Base-by-base conservation (phyloP, 1,140 invertebrate genomes). In the Drosophila malerkotliana region DNA sequence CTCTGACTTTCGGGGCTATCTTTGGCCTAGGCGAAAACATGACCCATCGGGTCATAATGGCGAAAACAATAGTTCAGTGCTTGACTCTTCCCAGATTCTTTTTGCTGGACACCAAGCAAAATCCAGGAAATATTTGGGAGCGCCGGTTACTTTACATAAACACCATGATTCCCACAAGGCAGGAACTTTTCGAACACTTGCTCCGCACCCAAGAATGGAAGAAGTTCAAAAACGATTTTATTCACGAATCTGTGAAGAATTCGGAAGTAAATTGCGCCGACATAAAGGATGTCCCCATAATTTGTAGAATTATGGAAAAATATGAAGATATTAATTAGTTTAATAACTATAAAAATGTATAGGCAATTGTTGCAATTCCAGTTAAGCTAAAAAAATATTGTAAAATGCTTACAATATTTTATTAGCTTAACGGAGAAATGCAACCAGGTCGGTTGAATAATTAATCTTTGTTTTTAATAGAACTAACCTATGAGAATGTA, bases 71-170 rank as follows among this genome's bases (percentile, higher is more conserved):
- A 4, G 92, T 93, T 6, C 92, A 92, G 63, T 94, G 94, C 73
- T 81, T 94, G 8, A 72, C 93, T 8, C 87, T 94, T 10, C 94
- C 94, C 0, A 87, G 92, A 32, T 94, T 93, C 74, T 94, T 93
- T 84, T 74, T 95, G 4, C 68, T 93, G 1, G 92, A 94, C 45
- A 92, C 93, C n/a, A 54, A 72, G 8, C 85, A 91, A 67, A 94
- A 94, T 87, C 92, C 92, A 3, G 93, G 92, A n/a, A 94, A 94
- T 66, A 93, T 94, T 28, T 94, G 94, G 94, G 92, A 92, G 53
- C 90, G 93, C 8, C 92, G 94, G 6, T 91, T 92, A 52, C 77
- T 93, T n/a, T 94, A 93, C 60, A 71, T 95, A 41, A 91, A 94
- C n/a, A 92, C 90, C 0, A 92, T 92, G 5, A 93, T 94, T 72